Conservation (phyloP, 2,888 invertebrate genomes). For the Xanthorhoe spadicearia region DNA sequence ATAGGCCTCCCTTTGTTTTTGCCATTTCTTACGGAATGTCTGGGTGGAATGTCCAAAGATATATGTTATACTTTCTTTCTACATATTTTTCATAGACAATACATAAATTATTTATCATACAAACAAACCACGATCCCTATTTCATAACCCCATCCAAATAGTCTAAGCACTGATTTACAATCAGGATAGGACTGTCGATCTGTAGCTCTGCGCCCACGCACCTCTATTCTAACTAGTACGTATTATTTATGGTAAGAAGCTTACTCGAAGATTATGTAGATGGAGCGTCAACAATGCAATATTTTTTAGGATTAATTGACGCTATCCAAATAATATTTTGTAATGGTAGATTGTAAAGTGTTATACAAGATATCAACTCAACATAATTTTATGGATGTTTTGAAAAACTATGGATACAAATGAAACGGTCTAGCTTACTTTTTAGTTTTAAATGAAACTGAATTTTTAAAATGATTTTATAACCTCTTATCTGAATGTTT, state of each 20-base stretch:
- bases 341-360: constrained; percentile 15
- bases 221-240: constrained; percentile 78
- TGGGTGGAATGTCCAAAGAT: too few relatives aligned
- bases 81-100: neutral
- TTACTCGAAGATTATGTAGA: constrained; percentile 80
- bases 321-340: constrained; percentile 33
- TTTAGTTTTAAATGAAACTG: too few relatives aligned
- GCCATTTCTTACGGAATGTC: too few relatives aligned
- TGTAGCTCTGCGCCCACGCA: constrained; percentile 76
- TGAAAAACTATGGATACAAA: neutral
- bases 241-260: constrained; percentile 85
- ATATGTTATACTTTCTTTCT: too few relatives aligned
- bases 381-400: constrained; percentile 8
- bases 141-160: constrained; percentile 55
- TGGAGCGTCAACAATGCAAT: constrained; percentile 78
- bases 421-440: neutral
- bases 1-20: too few relatives aligned
- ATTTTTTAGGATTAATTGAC: constrained; percentile 55
- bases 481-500: too few relatives aligned
- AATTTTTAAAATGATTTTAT: too few relatives aligned
- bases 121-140: constrained; percentile 26
- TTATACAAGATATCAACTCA: constrained; percentile 10
- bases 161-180: constrained; percentile 80
- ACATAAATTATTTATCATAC: constrained; percentile 8
- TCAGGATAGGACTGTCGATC: constrained; percentile 81